Evolutionary conservation across 2,797 vertebrate genomes (phyloP), one percentile per base, ranked within the genome.

Genomic region (Peromyscus aztecus): DNA sequence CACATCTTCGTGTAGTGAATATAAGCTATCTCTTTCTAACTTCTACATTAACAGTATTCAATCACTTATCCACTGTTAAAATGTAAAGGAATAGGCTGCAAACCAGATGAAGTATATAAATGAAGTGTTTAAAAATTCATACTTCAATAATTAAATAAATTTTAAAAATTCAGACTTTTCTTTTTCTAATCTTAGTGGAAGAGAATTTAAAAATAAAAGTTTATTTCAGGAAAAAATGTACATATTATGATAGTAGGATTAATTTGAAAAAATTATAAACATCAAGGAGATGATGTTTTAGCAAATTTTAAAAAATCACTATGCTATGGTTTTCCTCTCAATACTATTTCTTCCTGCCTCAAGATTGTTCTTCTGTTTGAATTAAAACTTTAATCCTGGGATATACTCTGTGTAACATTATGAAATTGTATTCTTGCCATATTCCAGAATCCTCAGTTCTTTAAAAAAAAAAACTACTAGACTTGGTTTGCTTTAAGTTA

Each of bases 51-150:
- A 49, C 85, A 69, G 11, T 84, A 43, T 82, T 95, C 73, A 17
- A 59, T 55, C 29, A 75, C n/a, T 67, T 71, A 78, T 46, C 59
- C 59, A 43, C 37, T 78, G 40, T 86, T 49, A 73, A n/a, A 73
- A 34, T 73, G 89, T 31, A 59, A 90, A 94, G 69, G 46, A 78
- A 46, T 85, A 69, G 73, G 21, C 81, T 16, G 37, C 14, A 92
- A 96, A 24, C 71, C 69, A 93, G 77, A 82, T 88, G 89, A 94
- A 94, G 37, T 95, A 23, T 61, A 93, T 95, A 97, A 71, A 63
- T 37, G 52, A 88, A 92, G 34, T 84, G 29, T 23, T 61, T 24
- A 61, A 61, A 61, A 61, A 23, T 61, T 61, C 59, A 61, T 7
- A 61, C 23, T 8, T 61, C 7, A 59, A 23, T 59, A 59, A 24